phyloP scores from a whole-genome alignment of 2,888 invertebrate genomes.

The Herminia tarsipennalis region DNA sequence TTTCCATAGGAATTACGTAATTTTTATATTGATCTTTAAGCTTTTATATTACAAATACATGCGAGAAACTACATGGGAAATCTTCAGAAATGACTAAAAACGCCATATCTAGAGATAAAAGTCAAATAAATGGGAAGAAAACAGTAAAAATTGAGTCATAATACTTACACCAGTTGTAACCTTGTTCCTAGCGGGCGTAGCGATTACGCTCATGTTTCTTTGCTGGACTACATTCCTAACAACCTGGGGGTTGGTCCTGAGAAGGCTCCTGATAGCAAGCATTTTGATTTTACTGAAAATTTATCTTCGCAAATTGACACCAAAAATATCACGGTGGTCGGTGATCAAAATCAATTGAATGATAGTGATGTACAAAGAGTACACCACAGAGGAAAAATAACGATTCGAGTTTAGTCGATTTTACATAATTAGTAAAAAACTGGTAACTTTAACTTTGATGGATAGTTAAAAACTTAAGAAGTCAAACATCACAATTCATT shows the following conservation, averaged over 20 bases:
- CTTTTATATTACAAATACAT: neutral
- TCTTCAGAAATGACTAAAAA: neutral
- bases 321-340: constrained; percentile 19
- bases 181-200: constrained; percentile 65
- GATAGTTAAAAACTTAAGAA: too few relatives aligned
- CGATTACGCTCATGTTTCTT: constrained; percentile 70
- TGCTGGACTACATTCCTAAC: constrained; percentile 67
- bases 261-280: constrained; percentile 66
- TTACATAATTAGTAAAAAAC: neutral
- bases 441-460: too few relatives aligned
- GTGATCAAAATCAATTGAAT: constrained; percentile 29
- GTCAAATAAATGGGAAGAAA: neutral
- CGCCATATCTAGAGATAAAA: neutral
- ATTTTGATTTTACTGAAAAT: constrained; percentile 54
- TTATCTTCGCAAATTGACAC: constrained; percentile 25
- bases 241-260: constrained; percentile 62
- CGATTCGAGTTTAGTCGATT: constrained; percentile 12
- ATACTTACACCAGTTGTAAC: constrained; percentile 67
- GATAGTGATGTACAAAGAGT: constrained; percentile 7
- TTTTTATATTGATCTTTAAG: constrained; percentile 3
- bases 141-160: neutral
- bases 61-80: too few relatives aligned
- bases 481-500: too few relatives aligned
- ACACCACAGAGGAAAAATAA: too few relatives aligned
- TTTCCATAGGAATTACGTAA: constrained; percentile 49